phyloP scores from a whole-genome alignment of 92 coral and sea anemone genomes.

The Diadumene lineata region DNA sequence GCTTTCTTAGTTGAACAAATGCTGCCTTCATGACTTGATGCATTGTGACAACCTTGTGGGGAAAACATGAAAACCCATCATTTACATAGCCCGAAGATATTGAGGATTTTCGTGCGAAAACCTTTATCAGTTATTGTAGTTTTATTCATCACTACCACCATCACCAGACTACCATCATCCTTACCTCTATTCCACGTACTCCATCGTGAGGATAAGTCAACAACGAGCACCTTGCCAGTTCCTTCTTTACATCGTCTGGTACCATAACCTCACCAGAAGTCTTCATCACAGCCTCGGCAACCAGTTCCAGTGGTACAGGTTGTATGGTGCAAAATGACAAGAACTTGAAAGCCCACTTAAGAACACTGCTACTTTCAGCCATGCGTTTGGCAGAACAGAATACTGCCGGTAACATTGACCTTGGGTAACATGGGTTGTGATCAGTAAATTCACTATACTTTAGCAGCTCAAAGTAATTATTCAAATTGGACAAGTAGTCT shows the following conservation, averaged over 20 bases:
- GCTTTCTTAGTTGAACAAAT: conserved; percentile 57
- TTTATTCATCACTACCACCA: neutral
- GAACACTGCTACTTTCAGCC: conserved; percentile 71
- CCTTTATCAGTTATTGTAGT: too few relatives aligned
- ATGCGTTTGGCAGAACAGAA: conserved; percentile 82
- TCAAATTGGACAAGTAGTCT: conserved; percentile 54
- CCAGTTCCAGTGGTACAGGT: conserved; percentile 83
- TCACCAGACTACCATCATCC: neutral
- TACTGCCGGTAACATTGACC: conserved; percentile 81
- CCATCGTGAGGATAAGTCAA: conserved; percentile 68
- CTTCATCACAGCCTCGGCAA: conserved; percentile 56
- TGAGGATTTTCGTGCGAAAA: too few relatives aligned
- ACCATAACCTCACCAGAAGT: conserved; percentile 26
- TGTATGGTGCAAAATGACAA: conserved; percentile 79
- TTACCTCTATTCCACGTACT: conserved; percentile 78
- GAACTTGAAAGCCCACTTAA: conserved; percentile 70
- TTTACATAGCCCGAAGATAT: too few relatives aligned
- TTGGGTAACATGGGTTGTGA: conserved; percentile 77
- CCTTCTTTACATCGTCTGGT: conserved; percentile 69
- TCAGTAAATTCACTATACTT: conserved; percentile 70
- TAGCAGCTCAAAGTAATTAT: conserved; percentile 57
- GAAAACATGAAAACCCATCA: neutral
- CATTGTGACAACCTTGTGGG: conserved; percentile 13
- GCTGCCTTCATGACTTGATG: conserved; percentile 88
- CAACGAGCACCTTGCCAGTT: conserved; percentile 81